Evolutionary conservation across 1,140 invertebrate genomes (phyloP).

Genomic region (Mactra quadrangularis): DNA sequence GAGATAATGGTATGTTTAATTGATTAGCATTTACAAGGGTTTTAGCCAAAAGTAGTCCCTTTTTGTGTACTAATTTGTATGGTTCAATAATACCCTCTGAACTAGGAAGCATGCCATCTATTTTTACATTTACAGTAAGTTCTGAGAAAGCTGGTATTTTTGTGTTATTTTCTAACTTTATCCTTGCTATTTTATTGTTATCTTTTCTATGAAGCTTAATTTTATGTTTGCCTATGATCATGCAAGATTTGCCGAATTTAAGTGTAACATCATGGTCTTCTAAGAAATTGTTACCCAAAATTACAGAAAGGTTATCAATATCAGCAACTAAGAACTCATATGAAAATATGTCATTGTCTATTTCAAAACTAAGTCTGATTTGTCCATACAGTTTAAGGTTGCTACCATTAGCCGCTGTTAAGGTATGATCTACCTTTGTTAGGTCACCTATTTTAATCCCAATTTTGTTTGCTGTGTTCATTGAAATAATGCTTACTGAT

Average conservation of each 20-base stretch:
- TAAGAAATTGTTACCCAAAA: constrained; percentile 32
- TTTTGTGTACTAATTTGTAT: constrained; percentile 31
- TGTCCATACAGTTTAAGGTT: constrained; percentile 20
- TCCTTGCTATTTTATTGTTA: neutral
- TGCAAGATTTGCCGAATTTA: constrained; percentile 26
- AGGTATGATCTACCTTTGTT: neutral
- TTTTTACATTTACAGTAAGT: constrained; percentile 17
- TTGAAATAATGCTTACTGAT: constrained; percentile 10
- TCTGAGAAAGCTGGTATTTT: constrained; percentile 18
- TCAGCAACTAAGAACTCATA: constrained; percentile 35
- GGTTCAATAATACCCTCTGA: constrained; percentile 18
- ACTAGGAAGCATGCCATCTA: constrained; percentile 18
- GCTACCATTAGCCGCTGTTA: constrained; percentile 28
- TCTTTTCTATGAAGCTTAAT: constrained; percentile 8
- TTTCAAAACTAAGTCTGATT: constrained; percentile 2
- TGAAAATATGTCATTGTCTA: constrained; percentile 22
- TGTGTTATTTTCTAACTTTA: neutral
- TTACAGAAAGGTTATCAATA: constrained; percentile 6
- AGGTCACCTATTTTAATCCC: constrained; percentile 7
- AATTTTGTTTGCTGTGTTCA: constrained; percentile 6
- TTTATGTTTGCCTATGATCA: constrained; percentile 40
- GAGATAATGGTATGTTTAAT: constrained; percentile 7
- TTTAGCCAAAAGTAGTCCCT: constrained; percentile 28
- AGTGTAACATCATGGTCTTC: constrained; percentile 26
- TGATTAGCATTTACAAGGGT: constrained; percentile 8